A percentile compares a stretch with the other conserved stretches of the same genome.
These are phyloP conservation scores for Ectropis grisescens DNA, from an alignment of 1,140 invertebrate species.

Conservation along the genomic window DNA sequence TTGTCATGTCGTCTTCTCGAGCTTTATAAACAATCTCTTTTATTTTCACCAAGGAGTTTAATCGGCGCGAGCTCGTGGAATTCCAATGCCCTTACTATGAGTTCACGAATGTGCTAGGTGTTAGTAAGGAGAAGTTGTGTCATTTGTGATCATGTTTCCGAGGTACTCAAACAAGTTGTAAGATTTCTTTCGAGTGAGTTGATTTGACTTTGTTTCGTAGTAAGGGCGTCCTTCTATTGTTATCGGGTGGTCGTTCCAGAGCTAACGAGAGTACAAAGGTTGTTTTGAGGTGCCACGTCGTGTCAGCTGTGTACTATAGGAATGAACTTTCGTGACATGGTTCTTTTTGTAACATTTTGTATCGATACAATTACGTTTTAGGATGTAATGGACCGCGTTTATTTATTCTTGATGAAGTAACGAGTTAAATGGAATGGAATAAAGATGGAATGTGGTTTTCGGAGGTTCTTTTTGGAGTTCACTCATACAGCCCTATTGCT, in stretches of 20 bases:
- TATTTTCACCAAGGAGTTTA: constrained; percentile 64
- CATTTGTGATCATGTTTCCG: too few species aligned
- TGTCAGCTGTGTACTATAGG: constrained; percentile 38
- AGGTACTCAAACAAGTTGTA: too few species aligned
- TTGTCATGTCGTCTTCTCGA: constrained; percentile 60
- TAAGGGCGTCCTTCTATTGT: constrained; percentile 30
- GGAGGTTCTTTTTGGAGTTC: too few species aligned
- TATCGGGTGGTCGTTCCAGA: constrained; percentile 55
- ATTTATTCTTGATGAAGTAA: too few species aligned
- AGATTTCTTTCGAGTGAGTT: too few species aligned
- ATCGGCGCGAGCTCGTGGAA: constrained; percentile 57
- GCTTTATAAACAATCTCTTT: constrained; percentile 66
- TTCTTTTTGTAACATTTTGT: constrained; percentile 20
- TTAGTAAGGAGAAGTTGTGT: too few species aligned
- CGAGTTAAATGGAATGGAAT: too few species aligned
- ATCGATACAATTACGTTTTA: constrained; percentile 4
- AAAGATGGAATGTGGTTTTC: too few species aligned
- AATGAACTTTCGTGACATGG: constrained; percentile 38
- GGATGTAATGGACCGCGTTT: too few species aligned
- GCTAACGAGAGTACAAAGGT: constrained; percentile 56
- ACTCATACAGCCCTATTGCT: too few species aligned
- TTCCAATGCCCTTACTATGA: constrained; percentile 23
- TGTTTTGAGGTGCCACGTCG: constrained; percentile 52
- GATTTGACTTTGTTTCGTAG: too few species aligned
- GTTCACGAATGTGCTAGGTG: too few species aligned